Evolutionary conservation across 2,797 vertebrate species (phyloP).

Genomic region (Euthynnus affinis): DNA sequence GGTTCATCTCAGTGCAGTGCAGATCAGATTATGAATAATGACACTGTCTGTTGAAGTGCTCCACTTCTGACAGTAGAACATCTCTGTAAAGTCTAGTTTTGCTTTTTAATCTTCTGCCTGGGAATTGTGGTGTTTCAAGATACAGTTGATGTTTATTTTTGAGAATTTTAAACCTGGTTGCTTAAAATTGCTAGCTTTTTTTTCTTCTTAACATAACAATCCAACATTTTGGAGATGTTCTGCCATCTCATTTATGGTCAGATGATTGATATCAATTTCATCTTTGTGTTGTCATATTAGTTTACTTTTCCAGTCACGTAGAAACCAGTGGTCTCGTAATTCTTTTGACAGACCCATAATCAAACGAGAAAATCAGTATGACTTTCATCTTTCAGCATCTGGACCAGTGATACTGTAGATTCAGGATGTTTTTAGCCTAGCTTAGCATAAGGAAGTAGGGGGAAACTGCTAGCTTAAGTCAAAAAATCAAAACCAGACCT

Average conservation of each 20-base stretch:
- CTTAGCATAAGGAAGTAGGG: too few relatives aligned
- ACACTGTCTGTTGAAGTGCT: neutral
- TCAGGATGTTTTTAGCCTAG: too few relatives aligned
- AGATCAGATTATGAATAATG: conserved; percentile 30
- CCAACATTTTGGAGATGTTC: neutral
- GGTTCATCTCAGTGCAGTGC: conserved; percentile 43
- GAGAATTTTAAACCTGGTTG: neutral
- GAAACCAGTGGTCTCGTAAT: neutral
- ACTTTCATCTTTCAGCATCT: neutral
- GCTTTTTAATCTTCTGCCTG: conserved; percentile 7
- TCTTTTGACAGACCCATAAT: conserved; percentile 2
- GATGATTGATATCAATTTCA: conserved; percentile 9
- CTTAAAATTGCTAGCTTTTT: neutral
- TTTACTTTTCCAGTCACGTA: conserved; percentile 17
- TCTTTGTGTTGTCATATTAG: conserved; percentile 6
- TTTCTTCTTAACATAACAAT: neutral
- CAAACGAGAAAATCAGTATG: neutral
- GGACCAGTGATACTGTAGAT: neutral
- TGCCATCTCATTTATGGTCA: conserved; percentile 9
- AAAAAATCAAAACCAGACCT: too few relatives aligned
- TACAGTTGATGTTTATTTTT: neutral
- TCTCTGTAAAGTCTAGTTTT: neutral
- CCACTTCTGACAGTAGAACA: neutral
- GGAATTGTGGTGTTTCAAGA: neutral
- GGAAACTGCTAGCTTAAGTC: too few relatives aligned